These are phyloP conservation scores for Ceuthmochares aereus DNA, from an alignment of 2,113 vertebrate genomes.

Conservation along the genomic window DNA sequence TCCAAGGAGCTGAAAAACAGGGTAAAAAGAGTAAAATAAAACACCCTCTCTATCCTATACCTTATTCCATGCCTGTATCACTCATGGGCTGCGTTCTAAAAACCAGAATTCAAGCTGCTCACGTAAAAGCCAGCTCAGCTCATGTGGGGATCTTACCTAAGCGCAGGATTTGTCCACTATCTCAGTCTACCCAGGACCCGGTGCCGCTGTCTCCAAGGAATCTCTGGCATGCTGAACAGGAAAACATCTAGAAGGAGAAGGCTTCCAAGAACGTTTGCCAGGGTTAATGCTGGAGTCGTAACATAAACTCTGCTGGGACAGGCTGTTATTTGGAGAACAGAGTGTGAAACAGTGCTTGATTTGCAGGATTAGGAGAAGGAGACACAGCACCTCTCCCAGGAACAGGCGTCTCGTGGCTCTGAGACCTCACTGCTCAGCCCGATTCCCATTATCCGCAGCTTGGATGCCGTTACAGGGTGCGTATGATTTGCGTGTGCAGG, in stretches of 20 bases:
- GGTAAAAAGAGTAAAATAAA: neutral
- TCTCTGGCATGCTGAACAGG: neutral
- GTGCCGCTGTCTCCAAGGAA: neutral
- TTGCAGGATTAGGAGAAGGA: neutral
- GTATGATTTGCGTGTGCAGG: too few relatives aligned
- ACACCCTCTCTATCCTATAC: neutral
- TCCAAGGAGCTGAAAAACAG: neutral
- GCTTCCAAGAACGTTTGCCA: neutral
- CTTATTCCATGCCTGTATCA: neutral
- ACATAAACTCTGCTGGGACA: neutral
- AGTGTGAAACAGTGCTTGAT: neutral
- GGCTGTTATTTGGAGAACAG: neutral
- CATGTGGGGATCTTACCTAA: neutral
- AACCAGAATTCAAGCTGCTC: neutral
- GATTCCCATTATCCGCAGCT: accelerated
- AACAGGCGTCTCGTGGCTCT: accelerated
- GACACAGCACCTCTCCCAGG: neutral
- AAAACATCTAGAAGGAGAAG: neutral
- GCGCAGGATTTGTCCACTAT: neutral
- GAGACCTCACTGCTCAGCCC: accelerated
- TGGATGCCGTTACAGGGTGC: accelerated
- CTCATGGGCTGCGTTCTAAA: neutral
- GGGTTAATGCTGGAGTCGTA: neutral
- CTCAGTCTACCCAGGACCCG: neutral
- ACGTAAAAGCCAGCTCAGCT: neutral